A percentile compares a stretch with the other conserved stretches of the same genome.
These are phyloP conservation scores for Drosophila pachea DNA, from an alignment of 1,140 invertebrate species.

Conservation along the genomic window DNA sequence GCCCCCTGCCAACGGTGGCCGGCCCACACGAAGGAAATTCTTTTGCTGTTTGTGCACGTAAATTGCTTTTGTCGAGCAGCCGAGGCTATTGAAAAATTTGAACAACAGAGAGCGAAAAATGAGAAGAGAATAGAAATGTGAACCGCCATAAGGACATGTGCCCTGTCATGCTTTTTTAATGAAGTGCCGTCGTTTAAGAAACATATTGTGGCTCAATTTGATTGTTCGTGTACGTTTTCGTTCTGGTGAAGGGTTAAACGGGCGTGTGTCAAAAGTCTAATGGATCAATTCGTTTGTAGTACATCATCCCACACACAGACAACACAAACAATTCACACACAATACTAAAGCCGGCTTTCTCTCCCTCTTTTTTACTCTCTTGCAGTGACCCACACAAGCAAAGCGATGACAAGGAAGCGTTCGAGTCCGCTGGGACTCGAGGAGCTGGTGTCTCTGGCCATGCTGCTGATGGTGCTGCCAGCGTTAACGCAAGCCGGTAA, in stretches of 20 bases:
- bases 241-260: constrained; percentile 63
- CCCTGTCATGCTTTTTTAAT: constrained; percentile 77
- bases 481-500: constrained; percentile 76
- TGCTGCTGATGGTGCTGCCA: constrained; percentile 62
- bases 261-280: constrained; percentile 34
- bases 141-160: constrained; percentile 51
- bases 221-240: constrained; percentile 52
- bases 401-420: constrained; percentile 76
- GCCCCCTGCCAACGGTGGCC: constrained; percentile 1
- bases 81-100: constrained; percentile 60
- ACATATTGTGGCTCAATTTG: constrained; percentile 71
- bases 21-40: constrained; percentile 27
- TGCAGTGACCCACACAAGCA: constrained; percentile 68
- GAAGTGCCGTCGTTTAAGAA: constrained; percentile 76
- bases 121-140: constrained; percentile 17
- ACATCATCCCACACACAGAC: constrained; percentile 11
- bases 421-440: constrained; percentile 79
- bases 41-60: constrained; percentile 71
- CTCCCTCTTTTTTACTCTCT: constrained; percentile 21
- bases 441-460: constrained; percentile 70
- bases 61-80: constrained; percentile 68
- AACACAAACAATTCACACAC: not conserved
- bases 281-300: constrained; percentile 39
- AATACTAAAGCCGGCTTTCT: constrained; percentile 14
- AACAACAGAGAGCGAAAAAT: constrained; percentile 24